A percentile compares a stretch with the other conserved stretches of the same genome.
These are phyloP conservation scores for Allobates femoralis DNA, from an alignment of 2,797 vertebrate species.

Conservation along the genomic window DNA sequence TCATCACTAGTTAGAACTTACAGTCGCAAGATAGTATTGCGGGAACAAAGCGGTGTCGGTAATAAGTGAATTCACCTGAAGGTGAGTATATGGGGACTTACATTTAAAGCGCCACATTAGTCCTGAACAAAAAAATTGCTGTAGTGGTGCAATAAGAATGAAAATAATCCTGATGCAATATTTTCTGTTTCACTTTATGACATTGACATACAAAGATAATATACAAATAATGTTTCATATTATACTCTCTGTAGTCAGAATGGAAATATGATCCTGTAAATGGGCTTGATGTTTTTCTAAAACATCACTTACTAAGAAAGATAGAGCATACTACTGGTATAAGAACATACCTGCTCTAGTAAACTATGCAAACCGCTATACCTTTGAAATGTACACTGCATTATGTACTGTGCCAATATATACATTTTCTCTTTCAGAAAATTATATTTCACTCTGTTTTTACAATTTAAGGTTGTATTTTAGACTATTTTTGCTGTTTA, in stretches of 20 bases:
- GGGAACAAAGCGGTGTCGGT: too few relatives aligned
- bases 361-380: constrained; percentile 64
- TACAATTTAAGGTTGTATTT: neutral
- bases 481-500: constrained; percentile 9
- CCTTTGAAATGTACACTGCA: neutral
- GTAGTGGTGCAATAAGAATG: neutral
- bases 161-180: neutral
- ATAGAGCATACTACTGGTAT: constrained; percentile 66
- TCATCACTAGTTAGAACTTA: too few relatives aligned
- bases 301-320: constrained; percentile 60
- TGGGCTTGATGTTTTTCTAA: constrained; percentile 64
- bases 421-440: constrained; percentile 2
- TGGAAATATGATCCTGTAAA: constrained; percentile 55
- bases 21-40: too few relatives aligned
- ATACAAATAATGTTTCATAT: constrained; percentile 18
- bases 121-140: too few relatives aligned
- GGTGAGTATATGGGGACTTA: too few relatives aligned
- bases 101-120: too few relatives aligned
- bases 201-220: neutral
- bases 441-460: constrained; percentile 40
- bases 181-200: neutral
- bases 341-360: constrained; percentile 63
- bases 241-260: neutral
- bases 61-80: too few relatives aligned
- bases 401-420: neutral